Evolutionary conservation across 2,797 vertebrate species (phyloP).

Genomic region (Silurus aristotelis): DNA sequence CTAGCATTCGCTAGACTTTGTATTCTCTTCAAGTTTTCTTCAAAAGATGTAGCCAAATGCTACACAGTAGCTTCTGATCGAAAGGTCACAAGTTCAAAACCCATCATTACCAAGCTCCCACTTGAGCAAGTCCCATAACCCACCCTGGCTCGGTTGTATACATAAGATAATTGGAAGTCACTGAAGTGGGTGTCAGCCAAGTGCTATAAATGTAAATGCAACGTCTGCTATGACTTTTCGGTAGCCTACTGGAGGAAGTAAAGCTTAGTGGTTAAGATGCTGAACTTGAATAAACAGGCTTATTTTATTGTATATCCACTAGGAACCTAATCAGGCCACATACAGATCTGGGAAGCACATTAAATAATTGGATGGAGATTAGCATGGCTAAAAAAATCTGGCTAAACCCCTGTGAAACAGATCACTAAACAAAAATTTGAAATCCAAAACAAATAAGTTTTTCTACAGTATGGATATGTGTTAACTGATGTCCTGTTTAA

Average conservation of each 20-base stretch:
- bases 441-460: background rate
- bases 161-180: too few relatives aligned
- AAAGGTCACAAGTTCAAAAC: too few relatives aligned
- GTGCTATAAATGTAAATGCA: too few relatives aligned
- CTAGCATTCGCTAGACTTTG: background rate
- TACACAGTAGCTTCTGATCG: too few relatives aligned
- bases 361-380: background rate
- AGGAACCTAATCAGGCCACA: background rate
- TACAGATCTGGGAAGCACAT: background rate
- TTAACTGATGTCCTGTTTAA: background rate
- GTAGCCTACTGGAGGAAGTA: background rate
- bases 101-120: too few relatives aligned
- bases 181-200: too few relatives aligned
- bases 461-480: background rate
- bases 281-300: too few relatives aligned
- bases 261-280: too few relatives aligned
- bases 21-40: background rate
- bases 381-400: background rate
- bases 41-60: background rate
- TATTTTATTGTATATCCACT: too few relatives aligned
- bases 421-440: background rate
- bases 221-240: background rate
- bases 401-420: background rate
- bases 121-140: too few relatives aligned
- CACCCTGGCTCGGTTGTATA: too few relatives aligned